phyloP scores from a whole-genome alignment of 1,140 invertebrate species.

The Drosophila tristis region DNA sequence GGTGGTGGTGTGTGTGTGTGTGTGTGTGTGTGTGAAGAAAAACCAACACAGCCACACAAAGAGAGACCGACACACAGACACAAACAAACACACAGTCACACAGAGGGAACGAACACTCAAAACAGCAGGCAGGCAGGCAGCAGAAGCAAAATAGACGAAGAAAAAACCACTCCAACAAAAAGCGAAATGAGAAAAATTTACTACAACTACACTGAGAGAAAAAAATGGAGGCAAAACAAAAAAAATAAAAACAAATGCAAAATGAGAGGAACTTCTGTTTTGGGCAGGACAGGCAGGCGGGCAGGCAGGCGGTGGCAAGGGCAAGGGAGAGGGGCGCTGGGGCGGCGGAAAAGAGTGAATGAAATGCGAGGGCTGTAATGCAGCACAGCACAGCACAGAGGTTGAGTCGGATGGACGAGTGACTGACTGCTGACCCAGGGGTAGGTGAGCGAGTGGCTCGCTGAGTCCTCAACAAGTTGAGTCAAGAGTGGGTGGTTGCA shows the following conservation, averaged over 20 bases:
- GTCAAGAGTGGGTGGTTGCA: slow-evolving; percentile 11
- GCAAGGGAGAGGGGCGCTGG: slow-evolving; percentile 9
- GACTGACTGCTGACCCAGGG: slow-evolving; percentile 46
- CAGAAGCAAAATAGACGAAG: slow-evolving; percentile 35
- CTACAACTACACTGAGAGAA: slow-evolving; percentile 71
- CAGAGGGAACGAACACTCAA: slow-evolving; percentile 33
- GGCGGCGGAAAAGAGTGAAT: slow-evolving; percentile 39
- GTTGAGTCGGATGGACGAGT: slow-evolving; percentile 30
- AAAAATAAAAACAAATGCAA: slow-evolving; percentile 18
- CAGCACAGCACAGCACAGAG: slow-evolving; percentile 13
- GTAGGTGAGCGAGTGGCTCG: slow-evolving; percentile 29
- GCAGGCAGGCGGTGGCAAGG: background rate
- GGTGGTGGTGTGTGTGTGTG: slow-evolving; percentile 32
- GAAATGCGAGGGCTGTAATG: slow-evolving; percentile 49
- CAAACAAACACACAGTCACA: slow-evolving; percentile 14
- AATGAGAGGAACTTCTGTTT: slow-evolving; percentile 57
- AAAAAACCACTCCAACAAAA: slow-evolving; percentile 77
- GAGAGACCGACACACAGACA: slow-evolving; percentile 43
- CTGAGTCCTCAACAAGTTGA: slow-evolving; percentile 66
- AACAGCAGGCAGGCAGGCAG: slow-evolving; percentile 42
- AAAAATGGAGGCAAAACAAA: slow-evolving; percentile 13
- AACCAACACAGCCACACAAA: slow-evolving; percentile 34
- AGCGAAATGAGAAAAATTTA: slow-evolving; percentile 82
- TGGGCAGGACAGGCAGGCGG: slow-evolving; percentile 32
- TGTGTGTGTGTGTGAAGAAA: slow-evolving; percentile 27